phyloP scores from a whole-genome alignment of 2,797 vertebrate genomes.

The Sebastes itinus region DNA sequence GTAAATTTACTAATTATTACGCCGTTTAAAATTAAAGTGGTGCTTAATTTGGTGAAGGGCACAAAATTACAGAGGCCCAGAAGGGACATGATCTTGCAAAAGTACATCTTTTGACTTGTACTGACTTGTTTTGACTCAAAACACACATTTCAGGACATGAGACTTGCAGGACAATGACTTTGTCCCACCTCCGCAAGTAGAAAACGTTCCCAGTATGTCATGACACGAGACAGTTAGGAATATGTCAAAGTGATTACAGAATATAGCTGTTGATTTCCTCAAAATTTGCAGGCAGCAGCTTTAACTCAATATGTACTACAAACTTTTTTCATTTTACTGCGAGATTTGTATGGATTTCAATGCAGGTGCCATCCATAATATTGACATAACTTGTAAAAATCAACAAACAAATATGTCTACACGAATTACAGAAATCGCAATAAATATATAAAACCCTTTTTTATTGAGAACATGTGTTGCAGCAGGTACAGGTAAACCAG shows the following conservation, averaged over 20 bases:
- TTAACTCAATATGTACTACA: too few species aligned
- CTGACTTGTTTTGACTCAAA: too few species aligned
- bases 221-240: fast-evolving
- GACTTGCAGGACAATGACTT: not conserved
- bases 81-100: too few species aligned
- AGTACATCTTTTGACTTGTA: too few species aligned
- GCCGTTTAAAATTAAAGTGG: too few species aligned
- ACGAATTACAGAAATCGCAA: not conserved
- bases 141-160: too few species aligned
- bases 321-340: not conserved
- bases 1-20: too few species aligned
- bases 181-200: not conserved
- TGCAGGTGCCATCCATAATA: not conserved
- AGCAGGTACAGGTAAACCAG: slow-evolving; percentile 19
- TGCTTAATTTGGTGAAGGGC: too few species aligned
- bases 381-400: not conserved
- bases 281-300: not conserved
- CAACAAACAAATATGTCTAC: not conserved
- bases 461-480: not conserved
- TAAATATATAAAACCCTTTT: not conserved
- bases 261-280: not conserved
- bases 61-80: too few species aligned
- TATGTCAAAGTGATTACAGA: not conserved
- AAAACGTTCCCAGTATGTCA: not conserved
- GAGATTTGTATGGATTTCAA: not conserved